phyloP scores from a whole-genome alignment of 2,797 vertebrate genomes.

The Phalloptychus januarius region DNA sequence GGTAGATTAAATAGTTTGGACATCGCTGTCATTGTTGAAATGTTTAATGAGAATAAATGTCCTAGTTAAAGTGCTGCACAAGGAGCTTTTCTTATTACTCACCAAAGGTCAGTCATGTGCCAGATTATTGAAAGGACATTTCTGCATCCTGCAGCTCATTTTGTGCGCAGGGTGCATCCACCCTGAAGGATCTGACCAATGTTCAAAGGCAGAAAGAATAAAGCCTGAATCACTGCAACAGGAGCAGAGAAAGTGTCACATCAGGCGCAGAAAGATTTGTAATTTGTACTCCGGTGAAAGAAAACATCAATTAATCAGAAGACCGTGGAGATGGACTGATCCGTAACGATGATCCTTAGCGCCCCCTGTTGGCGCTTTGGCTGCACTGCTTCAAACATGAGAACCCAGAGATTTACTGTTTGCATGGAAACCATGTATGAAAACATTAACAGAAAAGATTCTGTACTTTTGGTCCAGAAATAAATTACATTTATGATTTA shows the following conservation, averaged over 20 bases:
- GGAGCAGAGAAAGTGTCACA: background rate
- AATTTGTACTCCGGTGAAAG: background rate
- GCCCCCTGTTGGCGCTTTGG: slow-evolving; percentile 2
- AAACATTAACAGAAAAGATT: background rate
- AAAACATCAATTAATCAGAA: background rate
- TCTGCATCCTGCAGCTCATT: background rate
- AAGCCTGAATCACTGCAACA: background rate
- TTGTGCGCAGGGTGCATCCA: slow-evolving; percentile 7
- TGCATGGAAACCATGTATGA: background rate
- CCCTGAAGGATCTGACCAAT: slow-evolving; percentile 1
- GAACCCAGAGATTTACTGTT: background rate
- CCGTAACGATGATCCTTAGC: background rate
- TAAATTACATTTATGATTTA: background rate
- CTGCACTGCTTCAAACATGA: background rate
- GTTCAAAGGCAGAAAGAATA: background rate
- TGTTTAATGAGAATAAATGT: background rate
- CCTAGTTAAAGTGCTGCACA: background rate
- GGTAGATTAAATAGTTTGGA: background rate
- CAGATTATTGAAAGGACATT: slow-evolving; percentile 16
- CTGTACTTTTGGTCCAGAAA: background rate
- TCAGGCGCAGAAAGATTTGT: background rate
- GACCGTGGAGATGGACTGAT: background rate
- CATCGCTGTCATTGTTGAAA: background rate
- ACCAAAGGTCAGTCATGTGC: slow-evolving; percentile 9
- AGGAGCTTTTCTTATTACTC: slow-evolving; percentile 3